Evolutionary conservation across 2,888 invertebrate genomes (phyloP).

Genomic region (Coronaproctus castanopsis): DNA sequence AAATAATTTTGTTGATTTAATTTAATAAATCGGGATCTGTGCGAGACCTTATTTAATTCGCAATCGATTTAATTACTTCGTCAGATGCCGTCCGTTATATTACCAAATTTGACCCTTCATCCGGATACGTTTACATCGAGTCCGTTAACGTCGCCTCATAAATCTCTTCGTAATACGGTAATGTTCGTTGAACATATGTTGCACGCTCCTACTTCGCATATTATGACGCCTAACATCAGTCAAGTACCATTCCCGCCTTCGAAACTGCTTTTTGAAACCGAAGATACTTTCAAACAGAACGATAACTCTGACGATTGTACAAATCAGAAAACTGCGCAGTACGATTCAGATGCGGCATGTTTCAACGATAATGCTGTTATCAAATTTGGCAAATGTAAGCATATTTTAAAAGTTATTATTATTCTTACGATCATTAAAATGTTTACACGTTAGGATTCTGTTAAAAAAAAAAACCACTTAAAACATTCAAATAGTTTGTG

Average conservation of each 20-base stretch:
- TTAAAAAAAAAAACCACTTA: too few relatives aligned
- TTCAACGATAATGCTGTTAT: not conserved
- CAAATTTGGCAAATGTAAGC: not conserved
- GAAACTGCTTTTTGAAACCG: not conserved
- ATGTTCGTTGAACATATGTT: slow-evolving; percentile 12
- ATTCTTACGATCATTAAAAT: too few relatives aligned
- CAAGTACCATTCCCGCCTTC: slow-evolving; percentile 6
- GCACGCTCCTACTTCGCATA: slow-evolving; percentile 7
- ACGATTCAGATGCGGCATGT: not conserved
- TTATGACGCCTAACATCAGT: slow-evolving; percentile 3
- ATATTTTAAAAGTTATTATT: too few relatives aligned
- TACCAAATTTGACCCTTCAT: slow-evolving; percentile 16
- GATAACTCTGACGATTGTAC: too few relatives aligned
- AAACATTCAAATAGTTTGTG: too few relatives aligned
- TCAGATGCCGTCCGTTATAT: slow-evolving; percentile 15
- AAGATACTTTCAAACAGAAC: not conserved
- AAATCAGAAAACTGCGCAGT: not conserved
- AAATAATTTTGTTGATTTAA: too few relatives aligned
- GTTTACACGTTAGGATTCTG: too few relatives aligned
- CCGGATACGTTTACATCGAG: slow-evolving; percentile 16
- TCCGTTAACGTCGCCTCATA: slow-evolving; percentile 13
- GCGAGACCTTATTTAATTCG: too few relatives aligned
- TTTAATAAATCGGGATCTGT: too few relatives aligned
- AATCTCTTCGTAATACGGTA: slow-evolving; percentile 8
- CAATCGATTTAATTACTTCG: too few relatives aligned